Evolutionary conservation across 2,888 invertebrate genomes (phyloP).

Genomic region (Polyploca ridens): DNA sequence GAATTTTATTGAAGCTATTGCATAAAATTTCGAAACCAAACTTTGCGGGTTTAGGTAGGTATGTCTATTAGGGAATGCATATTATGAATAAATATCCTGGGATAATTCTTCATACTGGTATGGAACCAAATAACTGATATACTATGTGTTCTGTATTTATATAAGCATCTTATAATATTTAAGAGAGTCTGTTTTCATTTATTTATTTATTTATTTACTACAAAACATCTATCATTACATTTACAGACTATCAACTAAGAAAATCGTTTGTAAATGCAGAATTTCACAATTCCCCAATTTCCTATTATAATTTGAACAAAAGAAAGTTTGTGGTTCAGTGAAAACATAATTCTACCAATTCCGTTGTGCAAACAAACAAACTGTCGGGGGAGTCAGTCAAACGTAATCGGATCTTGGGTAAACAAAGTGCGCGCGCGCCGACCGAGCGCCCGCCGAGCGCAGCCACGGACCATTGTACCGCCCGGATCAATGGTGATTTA

Average conservation of each 20-base stretch:
- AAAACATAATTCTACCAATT: constrained; percentile 16
- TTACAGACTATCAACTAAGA: not conserved
- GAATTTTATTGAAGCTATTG: no score
- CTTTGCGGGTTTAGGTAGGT: no score
- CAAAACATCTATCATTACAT: no score
- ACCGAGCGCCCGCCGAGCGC: not conserved
- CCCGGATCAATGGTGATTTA: constrained; percentile 14
- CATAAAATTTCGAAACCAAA: no score
- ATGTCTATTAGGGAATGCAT: no score
- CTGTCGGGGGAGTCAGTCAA: constrained; percentile 25
- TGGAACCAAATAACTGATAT: no score
- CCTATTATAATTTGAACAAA: constrained; percentile 22
- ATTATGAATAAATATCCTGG: no score
- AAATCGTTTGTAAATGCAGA: not conserved
- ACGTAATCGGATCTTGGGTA: constrained; percentile 43
- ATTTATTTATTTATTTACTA: no score
- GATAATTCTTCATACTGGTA: no score
- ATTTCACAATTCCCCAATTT: constrained; percentile 19
- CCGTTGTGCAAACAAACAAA: constrained; percentile 27
- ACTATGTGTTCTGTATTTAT: no score
- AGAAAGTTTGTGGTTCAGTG: constrained; percentile 34
- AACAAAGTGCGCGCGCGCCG: constrained; percentile 38
- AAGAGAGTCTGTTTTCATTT: no score
- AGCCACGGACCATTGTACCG: constrained; percentile 35
- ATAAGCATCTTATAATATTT: no score